Conservation (phyloP, 2,797 vertebrate genomes). For the Phyllotis vaccarum region DNA sequence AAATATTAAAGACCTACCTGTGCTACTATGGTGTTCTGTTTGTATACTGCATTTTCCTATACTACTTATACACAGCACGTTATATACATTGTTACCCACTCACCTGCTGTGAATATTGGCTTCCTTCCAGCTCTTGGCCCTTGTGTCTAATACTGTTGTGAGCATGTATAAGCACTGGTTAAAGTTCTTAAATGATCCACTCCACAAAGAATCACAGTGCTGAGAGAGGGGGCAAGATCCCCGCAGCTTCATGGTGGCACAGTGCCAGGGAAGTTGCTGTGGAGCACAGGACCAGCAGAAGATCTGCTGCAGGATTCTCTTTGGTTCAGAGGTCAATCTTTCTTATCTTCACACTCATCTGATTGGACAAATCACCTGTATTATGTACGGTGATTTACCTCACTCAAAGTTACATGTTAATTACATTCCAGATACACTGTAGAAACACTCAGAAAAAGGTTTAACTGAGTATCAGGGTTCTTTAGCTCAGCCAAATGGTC, state of each 20-base stretch:
- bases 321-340: not conserved
- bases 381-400: not conserved
- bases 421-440: not conserved
- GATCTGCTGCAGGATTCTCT: not conserved
- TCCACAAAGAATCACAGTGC: not conserved
- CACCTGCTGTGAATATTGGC: not conserved
- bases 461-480: not conserved
- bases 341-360: not conserved
- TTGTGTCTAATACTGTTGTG: not conserved
- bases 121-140: not conserved
- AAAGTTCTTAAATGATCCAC: not conserved
- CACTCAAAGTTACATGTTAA: not conserved
- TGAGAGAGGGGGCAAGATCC: not conserved
- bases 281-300: not conserved
- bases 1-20: not conserved
- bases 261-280: not conserved
- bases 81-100: not conserved
- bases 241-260: not conserved
- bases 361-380: not conserved
- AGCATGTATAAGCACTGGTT: not conserved
- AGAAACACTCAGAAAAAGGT: not conserved
- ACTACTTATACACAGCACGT: not conserved
- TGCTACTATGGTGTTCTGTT: not conserved
- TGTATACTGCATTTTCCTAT: not conserved
- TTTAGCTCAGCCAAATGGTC: not conserved